phyloP scores from a whole-genome alignment of 1,140 invertebrate genomes.

The Drosophila funebris region DNA sequence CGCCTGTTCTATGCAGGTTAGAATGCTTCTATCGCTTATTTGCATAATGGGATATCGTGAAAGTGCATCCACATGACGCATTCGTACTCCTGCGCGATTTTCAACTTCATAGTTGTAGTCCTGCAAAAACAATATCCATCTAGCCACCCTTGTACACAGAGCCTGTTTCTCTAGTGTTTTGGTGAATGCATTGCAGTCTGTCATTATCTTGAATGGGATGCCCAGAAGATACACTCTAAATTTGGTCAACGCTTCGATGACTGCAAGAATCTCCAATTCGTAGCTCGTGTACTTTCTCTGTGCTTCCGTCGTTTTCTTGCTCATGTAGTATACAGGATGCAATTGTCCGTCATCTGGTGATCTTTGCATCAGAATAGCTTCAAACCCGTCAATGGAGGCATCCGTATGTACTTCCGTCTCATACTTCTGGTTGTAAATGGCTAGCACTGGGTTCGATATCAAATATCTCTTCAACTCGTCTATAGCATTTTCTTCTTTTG shows the following conservation, averaged over 20 bases:
- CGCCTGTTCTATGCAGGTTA: no score
- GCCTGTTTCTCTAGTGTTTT: conserved; percentile 71
- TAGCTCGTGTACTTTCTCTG: conserved; percentile 76
- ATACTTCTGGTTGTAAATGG: no score
- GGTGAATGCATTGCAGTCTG: conserved; percentile 74
- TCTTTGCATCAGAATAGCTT: conserved; percentile 74
- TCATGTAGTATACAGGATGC: conserved; percentile 83
- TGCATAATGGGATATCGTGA: neutral
- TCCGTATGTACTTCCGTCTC: no score
- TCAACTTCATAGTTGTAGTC: conserved; percentile 60
- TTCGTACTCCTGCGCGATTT: conserved; percentile 15
- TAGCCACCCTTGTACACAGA: conserved; percentile 54
- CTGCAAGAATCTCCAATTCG: conserved; percentile 82
- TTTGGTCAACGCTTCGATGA: conserved; percentile 81
- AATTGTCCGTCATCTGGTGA: conserved; percentile 69
- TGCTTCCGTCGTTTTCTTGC: conserved; percentile 74
- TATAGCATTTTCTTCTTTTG: neutral
- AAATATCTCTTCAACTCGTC: no score
- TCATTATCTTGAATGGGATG: conserved; percentile 36
- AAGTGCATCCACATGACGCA: neutral
- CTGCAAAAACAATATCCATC: conserved; percentile 64
- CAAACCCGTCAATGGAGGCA: conserved; percentile 61
- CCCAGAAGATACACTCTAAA: conserved; percentile 56
- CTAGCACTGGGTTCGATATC: no score
- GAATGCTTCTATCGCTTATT: no score